Percentiles rank a stretch among this genome's conserved stretches.
These are phyloP conservation scores for Acanthochromis polyacanthus DNA, from an alignment of 2,113 vertebrate species.

Conservation along the genomic window DNA sequence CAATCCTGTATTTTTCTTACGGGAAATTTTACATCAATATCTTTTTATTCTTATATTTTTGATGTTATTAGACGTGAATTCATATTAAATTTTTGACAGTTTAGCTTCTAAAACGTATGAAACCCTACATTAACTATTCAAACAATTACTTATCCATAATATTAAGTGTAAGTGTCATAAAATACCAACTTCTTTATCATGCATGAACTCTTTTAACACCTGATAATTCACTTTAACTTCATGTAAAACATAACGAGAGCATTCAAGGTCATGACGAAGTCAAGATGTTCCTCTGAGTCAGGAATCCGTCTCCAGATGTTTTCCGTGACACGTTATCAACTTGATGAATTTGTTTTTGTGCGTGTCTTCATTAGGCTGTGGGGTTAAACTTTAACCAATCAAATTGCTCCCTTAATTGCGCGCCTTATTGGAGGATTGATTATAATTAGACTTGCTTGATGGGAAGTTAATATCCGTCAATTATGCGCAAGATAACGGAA, in stretches of 20 bases:
- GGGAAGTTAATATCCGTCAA: constrained; percentile 76
- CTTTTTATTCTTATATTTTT: no score
- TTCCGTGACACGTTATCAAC: constrained; percentile 14
- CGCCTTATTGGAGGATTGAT: constrained; percentile 92
- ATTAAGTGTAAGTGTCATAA: no score
- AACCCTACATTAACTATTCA: no score
- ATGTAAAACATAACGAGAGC: not conserved
- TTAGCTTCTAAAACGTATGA: no score
- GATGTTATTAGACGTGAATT: no score
- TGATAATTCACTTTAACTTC: not conserved
- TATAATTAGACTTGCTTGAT: constrained; percentile 93
- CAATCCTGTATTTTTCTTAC: no score
- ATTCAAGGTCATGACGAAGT: constrained; percentile 30
- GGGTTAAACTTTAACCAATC: constrained; percentile 90
- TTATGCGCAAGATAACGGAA: constrained; percentile 86
- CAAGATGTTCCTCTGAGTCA: constrained; percentile 2
- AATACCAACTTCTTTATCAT: no score
- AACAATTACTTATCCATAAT: no score
- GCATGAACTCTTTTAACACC: no score
- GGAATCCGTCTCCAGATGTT: constrained; percentile 62
- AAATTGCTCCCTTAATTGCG: constrained; percentile 90
- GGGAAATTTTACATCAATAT: no score
- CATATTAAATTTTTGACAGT: no score
- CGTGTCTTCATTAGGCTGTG: constrained; percentile 90
- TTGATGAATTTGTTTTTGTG: constrained; percentile 88